Base-by-base conservation (phyloP, 1,140 invertebrate genomes). In the Ostrea denselamellosa region DNA sequence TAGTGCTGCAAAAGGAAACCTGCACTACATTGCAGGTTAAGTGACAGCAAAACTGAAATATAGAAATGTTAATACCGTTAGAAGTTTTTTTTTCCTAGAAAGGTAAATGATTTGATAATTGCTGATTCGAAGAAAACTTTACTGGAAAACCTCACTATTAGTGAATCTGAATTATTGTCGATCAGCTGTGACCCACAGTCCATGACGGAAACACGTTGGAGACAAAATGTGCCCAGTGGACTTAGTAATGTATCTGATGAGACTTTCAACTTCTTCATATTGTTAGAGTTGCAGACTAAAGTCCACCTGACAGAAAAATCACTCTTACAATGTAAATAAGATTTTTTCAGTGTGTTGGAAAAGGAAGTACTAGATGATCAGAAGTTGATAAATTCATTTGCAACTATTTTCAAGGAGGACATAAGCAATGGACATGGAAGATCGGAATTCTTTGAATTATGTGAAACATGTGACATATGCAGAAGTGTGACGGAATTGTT, bases 201-300 rank as follows among this genome's bases (percentile, higher is more conserved):
- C 17, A 10, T 77, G 10, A 25, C 7, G 22, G n/a, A 77, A 77
- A 77, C 68, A 22, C 17, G 34, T 0, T 28, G 68, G 34, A 77
- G 34, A 77, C 68, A 77, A 19, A 84, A 86, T 56, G 10, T 62
- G 65, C 44, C 44, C 0, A 62, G 52, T 83, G 62, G 88, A 53
- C 44, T 89, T n/a, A 25, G 25, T 17, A 89, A 89, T 44, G 85
- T 87, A 10, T 62, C 83, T 10, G 86, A 89, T 71, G 22, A 52
- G 4, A 25, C 81, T 54, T 87, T 51, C 34, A 22, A 68, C 17
- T 85, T 68, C 62, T 89, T 85, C 53, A 51, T 25, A 65, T 2
- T 44, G 34, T 51, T 89, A n/a, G 88, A 89, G 87, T 10, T 85
- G 54, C 10, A 58, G 10, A 58, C 56, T 58, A 58, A 10, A 58